Evolutionary conservation across 2,888 invertebrate genomes (phyloP), one percentile per base, ranked within the genome.

Genomic region (Drosophila infuscata): DNA sequence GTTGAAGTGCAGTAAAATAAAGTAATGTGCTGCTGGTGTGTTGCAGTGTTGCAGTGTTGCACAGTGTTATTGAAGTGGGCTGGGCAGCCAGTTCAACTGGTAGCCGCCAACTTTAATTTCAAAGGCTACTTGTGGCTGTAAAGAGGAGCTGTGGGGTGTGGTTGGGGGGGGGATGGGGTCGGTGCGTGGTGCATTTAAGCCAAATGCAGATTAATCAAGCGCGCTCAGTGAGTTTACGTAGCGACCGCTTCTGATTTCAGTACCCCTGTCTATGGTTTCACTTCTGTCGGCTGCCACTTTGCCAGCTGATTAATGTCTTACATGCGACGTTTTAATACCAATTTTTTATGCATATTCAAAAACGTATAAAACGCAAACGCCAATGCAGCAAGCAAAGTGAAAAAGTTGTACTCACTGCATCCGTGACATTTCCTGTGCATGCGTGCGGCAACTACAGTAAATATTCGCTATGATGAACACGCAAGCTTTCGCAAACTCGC

Each of bases 261-360:
- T 33, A 38, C 15, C 35, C 20, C 60, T n/a, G 8, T n/a, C 49
- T 4, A 12, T 49, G 15, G 52, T 29, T 35, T 38, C 46, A 60
- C 73, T 62, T 54, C 69, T 72, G 80, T 67, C 79, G 71, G 77
- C 85, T 89, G 89, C 89, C 89, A 87, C 80, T 87, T 87, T 85
- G 77, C 76, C 82, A 81, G 79, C 89, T 88, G 88, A 88, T 88
- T 88, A 88, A 88, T 88, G 88, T 89, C 86, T 83, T 89, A 89
- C 88, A 88, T 76, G 88, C 88, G 89, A 88, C 89, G 88, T 83
- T 88, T 88, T 89, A 88, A 88, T 89, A 85, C 88, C 89, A 85
- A 88, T 88, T 89, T 89, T 82, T 89, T 89, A 88, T 88, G 88
- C 86, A 89, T 89, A 83, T 88, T 79, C 82, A 74, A 71, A 73